Conservation (phyloP, 2,888 invertebrate species). For the Teleogryllus oceanicus region DNA sequence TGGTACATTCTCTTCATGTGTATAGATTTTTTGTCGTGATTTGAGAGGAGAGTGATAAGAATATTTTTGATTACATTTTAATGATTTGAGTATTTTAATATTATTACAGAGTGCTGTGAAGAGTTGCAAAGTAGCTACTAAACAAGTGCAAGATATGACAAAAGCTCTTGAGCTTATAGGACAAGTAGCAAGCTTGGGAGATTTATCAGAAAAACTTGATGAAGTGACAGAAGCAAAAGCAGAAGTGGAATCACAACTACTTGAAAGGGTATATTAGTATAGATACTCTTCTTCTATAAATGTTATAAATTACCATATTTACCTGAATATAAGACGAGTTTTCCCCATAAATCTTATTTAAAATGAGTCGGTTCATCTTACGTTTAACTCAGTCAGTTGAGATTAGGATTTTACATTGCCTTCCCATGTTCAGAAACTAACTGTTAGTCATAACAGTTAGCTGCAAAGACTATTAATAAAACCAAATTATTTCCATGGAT, state of each 20-base stretch:
- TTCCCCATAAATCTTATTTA: too few relatives aligned
- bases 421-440: too few relatives aligned
- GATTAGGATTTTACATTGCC: neutral
- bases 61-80: too few relatives aligned
- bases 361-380: too few relatives aligned
- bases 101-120: constrained; percentile 70
- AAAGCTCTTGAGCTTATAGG: constrained; percentile 83
- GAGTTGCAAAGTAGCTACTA: constrained; percentile 81
- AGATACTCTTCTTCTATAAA: neutral
- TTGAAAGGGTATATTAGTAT: constrained; percentile 69
- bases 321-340: too few relatives aligned
- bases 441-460: too few relatives aligned
- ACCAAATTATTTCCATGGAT: too few relatives aligned
- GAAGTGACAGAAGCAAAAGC: constrained; percentile 83
- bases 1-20: too few relatives aligned
- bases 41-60: neutral
- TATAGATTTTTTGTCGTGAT: neutral
- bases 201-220: constrained; percentile 79
- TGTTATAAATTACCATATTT: too few relatives aligned
- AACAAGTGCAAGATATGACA: constrained; percentile 86
- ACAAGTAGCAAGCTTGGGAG: constrained; percentile 78
- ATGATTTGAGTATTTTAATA: too few relatives aligned
- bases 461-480: too few relatives aligned
- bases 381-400: too few relatives aligned
- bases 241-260: constrained; percentile 76